Conservation (phyloP, 2,113 vertebrate genomes). For the Vanacampus margaritifer region DNA sequence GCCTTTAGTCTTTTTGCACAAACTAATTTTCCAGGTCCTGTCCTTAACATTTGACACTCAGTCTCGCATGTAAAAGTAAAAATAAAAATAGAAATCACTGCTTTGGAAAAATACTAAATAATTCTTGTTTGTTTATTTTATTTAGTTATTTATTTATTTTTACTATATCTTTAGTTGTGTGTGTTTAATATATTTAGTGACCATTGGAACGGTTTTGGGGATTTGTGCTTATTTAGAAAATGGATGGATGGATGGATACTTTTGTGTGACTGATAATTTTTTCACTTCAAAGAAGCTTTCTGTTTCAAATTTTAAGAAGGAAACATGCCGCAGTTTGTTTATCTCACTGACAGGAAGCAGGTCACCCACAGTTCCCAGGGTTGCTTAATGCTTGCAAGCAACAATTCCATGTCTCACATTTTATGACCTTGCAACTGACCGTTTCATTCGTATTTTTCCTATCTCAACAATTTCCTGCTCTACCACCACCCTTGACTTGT, state of each 20-base stretch:
- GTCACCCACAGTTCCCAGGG: not conserved
- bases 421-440: not conserved
- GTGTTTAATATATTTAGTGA: no score
- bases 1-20: not conserved
- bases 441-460: slow-evolving; percentile 20
- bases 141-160: no score
- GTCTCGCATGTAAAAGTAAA: not conserved
- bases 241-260: no score
- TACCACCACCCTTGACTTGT: slow-evolving; percentile 24
- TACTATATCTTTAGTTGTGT: no score
- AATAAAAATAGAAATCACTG: not conserved
- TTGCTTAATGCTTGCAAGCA: not conserved
- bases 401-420: not conserved
- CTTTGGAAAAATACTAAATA: not conserved
- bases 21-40: not conserved
- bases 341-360: no score
- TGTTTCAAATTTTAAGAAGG: not conserved
- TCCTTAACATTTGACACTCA: not conserved
- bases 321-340: no score
- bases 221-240: no score
- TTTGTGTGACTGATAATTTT: not conserved
- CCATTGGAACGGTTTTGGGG: no score
- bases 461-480: slow-evolving; percentile 23
- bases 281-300: not conserved
- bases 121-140: not conserved